These are phyloP conservation scores for Furcifer pardalis DNA, from an alignment of 2,797 vertebrate genomes.

Conservation along the genomic window DNA sequence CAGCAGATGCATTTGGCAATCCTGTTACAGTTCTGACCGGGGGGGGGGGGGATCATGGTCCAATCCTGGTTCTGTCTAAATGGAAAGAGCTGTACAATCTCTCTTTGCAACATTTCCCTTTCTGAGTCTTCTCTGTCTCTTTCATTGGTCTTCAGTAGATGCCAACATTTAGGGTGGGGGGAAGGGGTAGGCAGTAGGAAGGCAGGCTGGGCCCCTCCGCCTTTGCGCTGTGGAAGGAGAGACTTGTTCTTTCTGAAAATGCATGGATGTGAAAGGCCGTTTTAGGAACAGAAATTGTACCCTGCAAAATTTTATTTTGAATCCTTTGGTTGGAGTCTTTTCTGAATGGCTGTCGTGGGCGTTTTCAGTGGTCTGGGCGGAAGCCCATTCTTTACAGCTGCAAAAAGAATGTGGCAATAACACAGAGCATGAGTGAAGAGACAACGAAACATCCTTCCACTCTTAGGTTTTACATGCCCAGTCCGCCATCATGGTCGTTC, in stretches of 20 bases:
- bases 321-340: neutral
- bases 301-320: neutral
- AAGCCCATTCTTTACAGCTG: neutral
- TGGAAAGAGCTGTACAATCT: neutral
- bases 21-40: conserved; percentile 25
- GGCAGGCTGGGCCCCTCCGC: too few relatives aligned
- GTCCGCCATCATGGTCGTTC: neutral
- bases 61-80: neutral
- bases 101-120: neutral
- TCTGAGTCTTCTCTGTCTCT: neutral
- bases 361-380: neutral
- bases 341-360: accelerated
- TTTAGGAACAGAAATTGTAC: neutral
- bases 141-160: accelerated
- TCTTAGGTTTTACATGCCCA: neutral
- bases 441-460: neutral
- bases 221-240: neutral
- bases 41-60: conserved; percentile 20
- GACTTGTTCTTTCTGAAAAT: neutral
- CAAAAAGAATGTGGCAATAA: neutral
- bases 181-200: neutral
- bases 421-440: neutral
- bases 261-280: neutral
- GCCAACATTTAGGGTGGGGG: neutral
- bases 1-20: conserved; percentile 24